Conservation (phyloP, 1,140 invertebrate species). For the Colletes latitarsis region DNA sequence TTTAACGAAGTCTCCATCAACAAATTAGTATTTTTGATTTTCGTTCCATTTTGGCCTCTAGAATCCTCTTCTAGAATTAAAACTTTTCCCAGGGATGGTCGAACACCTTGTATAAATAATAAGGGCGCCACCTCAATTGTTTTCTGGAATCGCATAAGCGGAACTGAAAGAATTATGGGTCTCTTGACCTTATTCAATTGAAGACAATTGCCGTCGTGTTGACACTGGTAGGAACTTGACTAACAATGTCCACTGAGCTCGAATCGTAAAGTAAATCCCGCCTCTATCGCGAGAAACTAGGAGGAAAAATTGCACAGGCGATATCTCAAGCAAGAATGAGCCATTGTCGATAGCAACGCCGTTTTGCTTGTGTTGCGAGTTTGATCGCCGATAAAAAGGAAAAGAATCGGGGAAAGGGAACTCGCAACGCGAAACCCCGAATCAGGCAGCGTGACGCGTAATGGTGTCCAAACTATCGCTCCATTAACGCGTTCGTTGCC, state of each 20-base stretch:
- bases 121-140: neutral
- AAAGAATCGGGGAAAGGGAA: neutral
- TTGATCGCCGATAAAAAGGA: neutral
- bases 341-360: neutral
- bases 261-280: neutral
- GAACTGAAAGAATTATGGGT: neutral
- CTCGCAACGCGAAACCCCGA: neutral
- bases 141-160: neutral
- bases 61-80: too few species aligned
- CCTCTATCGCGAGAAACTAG: neutral
- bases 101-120: too few species aligned
- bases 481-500: too few species aligned
- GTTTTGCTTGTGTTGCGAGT: neutral
- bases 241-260: neutral
- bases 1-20: too few species aligned
- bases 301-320: neutral
- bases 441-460: neutral
- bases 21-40: too few species aligned
- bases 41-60: too few species aligned
- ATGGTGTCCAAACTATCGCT: too few species aligned
- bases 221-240: too few species aligned
- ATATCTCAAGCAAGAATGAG: neutral
- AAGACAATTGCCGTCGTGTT: conserved; percentile 8
- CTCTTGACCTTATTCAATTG: neutral
- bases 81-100: too few species aligned